phyloP scores from a whole-genome alignment of 2,113 vertebrate genomes.

The Chaetodon trifascialis region DNA sequence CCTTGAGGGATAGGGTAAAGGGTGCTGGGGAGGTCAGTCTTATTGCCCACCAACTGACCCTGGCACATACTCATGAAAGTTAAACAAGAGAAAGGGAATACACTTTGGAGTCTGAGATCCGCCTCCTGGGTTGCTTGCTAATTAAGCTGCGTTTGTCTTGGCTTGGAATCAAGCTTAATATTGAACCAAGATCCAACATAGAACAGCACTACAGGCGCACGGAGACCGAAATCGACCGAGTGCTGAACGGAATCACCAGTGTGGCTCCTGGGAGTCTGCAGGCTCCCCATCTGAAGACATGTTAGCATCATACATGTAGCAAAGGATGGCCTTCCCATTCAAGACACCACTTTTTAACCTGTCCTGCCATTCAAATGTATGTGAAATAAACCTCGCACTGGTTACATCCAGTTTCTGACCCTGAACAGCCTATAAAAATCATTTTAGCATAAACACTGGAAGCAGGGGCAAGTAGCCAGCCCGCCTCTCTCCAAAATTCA shows the following conservation, averaged over 20 bases:
- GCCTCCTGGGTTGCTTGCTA: slow-evolving; percentile 67
- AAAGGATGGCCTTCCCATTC: background rate
- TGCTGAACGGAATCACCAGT: slow-evolving; percentile 57
- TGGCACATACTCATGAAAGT: slow-evolving; percentile 57
- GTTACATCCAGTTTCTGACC: background rate
- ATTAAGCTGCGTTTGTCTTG: slow-evolving; percentile 79
- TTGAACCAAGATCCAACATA: slow-evolving; percentile 68
- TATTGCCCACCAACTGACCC: slow-evolving; percentile 55
- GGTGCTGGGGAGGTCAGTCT: slow-evolving; percentile 65
- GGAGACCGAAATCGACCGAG: slow-evolving; percentile 44
- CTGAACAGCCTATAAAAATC: no score
- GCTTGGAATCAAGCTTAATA: slow-evolving; percentile 74
- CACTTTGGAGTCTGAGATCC: slow-evolving; percentile 55
- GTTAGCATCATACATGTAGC: slow-evolving; percentile 8
- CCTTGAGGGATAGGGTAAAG: slow-evolving; percentile 47
- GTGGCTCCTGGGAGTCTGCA: slow-evolving; percentile 63
- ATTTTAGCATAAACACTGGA: no score
- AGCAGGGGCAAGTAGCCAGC: no score
- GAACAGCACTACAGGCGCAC: slow-evolving; percentile 42
- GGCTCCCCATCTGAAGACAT: slow-evolving; percentile 24
- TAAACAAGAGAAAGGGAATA: slow-evolving; percentile 66
- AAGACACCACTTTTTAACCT: background rate
- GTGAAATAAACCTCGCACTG: background rate
- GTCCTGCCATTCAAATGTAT: background rate
- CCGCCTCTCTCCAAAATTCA: no score